These are phyloP conservation scores for Eilema depressum DNA, from an alignment of 2,888 invertebrate genomes.

Conservation along the genomic window DNA sequence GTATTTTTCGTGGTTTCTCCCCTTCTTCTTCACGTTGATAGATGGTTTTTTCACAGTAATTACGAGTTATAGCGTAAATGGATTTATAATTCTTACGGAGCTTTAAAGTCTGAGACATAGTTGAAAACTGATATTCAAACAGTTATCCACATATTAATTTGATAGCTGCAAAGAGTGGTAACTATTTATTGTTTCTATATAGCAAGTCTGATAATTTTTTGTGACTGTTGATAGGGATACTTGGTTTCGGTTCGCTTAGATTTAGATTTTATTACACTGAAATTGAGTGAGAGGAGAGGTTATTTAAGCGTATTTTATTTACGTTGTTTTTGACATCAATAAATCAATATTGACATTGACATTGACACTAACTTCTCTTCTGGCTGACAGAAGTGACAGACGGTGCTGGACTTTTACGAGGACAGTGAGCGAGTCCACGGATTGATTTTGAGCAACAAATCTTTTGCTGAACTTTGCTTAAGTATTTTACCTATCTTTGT, in stretches of 20 bases:
- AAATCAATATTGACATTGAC: too few species aligned
- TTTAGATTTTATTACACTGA: too few species aligned
- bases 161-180: neutral
- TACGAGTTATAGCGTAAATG: slow-evolving; percentile 57
- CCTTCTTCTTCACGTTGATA: slow-evolving; percentile 77
- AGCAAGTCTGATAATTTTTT: neutral
- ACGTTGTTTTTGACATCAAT: too few species aligned
- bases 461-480: too few species aligned
- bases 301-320: too few species aligned
- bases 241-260: neutral
- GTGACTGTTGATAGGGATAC: neutral
- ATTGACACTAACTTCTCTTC: too few species aligned
- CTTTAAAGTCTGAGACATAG: slow-evolving; percentile 66
- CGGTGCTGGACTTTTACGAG: too few species aligned
- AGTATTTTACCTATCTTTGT: too few species aligned
- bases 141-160: slow-evolving; percentile 3
- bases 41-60: slow-evolving; percentile 73
- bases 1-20: slow-evolving; percentile 62
- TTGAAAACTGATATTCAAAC: neutral
- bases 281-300: too few species aligned
- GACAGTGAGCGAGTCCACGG: too few species aligned
- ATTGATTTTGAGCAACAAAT: too few species aligned
- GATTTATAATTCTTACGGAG: slow-evolving; percentile 49
- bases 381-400: too few species aligned
- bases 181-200: neutral